Evolutionary conservation across 2,797 vertebrate genomes (phyloP).

Genomic region (Yasuhikotakia modesta): DNA sequence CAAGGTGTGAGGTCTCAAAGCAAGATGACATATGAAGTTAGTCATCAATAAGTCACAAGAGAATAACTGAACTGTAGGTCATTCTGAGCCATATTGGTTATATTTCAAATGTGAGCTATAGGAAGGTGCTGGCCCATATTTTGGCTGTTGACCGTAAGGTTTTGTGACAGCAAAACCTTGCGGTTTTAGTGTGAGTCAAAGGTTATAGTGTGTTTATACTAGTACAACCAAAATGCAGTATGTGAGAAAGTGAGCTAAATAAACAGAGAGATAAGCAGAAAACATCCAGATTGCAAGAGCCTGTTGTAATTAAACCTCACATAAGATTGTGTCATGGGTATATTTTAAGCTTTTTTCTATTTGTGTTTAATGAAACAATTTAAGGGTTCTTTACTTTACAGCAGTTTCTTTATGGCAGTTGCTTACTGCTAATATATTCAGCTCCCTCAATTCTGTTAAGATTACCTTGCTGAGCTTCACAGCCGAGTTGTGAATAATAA

Average conservation of each 20-base stretch:
- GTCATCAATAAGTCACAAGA: neutral
- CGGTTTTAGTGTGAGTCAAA: too few relatives aligned
- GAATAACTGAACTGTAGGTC: neutral
- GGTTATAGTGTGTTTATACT: neutral
- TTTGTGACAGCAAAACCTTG: neutral
- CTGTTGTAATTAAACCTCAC: neutral
- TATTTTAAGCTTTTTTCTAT: neutral
- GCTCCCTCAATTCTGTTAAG: constrained; percentile 11
- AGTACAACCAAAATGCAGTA: neutral
- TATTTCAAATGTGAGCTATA: neutral
- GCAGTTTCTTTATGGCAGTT: neutral
- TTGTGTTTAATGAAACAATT: neutral
- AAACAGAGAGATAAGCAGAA: neutral
- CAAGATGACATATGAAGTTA: neutral
- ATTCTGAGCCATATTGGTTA: neutral
- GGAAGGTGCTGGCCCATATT: neutral
- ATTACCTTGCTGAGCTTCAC: constrained; percentile 20
- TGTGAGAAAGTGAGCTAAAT: neutral
- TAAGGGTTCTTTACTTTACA: neutral
- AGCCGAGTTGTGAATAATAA: constrained; percentile 21
- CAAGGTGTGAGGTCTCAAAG: neutral
- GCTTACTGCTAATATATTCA: neutral
- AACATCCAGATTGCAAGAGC: neutral
- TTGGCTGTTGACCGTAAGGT: neutral
- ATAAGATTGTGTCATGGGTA: neutral